phyloP scores from a whole-genome alignment of 2,888 invertebrate species.

The Epistrophella euchroma region DNA sequence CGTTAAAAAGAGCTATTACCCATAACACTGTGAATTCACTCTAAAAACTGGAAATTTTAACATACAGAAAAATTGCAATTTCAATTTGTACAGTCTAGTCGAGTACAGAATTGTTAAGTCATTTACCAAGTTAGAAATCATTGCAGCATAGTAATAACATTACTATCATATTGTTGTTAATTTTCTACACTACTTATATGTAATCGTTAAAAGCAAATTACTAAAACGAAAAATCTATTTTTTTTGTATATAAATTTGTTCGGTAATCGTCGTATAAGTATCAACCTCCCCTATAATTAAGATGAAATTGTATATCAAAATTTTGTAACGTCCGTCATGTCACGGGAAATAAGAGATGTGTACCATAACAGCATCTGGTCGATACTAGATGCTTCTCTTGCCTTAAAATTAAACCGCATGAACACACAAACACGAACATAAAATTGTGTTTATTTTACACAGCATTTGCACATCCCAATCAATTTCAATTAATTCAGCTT shows the following conservation, averaged over 20 bases:
- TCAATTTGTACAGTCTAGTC: too few relatives aligned
- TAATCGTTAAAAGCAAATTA: too few relatives aligned
- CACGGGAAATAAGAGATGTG: slow-evolving; percentile 32
- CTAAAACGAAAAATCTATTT: too few relatives aligned
- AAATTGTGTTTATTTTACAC: slow-evolving; percentile 45
- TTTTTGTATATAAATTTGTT: neutral
- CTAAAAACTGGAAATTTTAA: too few relatives aligned
- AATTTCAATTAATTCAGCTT: slow-evolving; percentile 64
- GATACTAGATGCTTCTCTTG: slow-evolving; percentile 36
- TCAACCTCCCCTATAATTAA: slow-evolving; percentile 33
- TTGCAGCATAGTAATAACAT: too few relatives aligned
- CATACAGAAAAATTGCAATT: too few relatives aligned
- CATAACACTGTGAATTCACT: too few relatives aligned
- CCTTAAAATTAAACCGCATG: slow-evolving; percentile 40
- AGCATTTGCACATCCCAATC: slow-evolving; percentile 31
- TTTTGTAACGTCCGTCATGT: slow-evolving; percentile 48
- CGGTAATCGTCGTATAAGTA: slow-evolving; percentile 1
- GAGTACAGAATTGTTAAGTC: too few relatives aligned
- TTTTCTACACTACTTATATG: too few relatives aligned
- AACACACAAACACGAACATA: neutral
- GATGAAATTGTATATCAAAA: slow-evolving; percentile 30
- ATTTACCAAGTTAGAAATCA: too few relatives aligned
- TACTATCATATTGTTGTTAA: too few relatives aligned
- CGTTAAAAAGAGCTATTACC: too few relatives aligned
- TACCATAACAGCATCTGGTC: slow-evolving; percentile 30